A percentile compares a stretch with the other conserved stretches of the same genome.
phyloP scores from a whole-genome alignment of 1,140 invertebrate genomes.

The Tigriopus japonicus region DNA sequence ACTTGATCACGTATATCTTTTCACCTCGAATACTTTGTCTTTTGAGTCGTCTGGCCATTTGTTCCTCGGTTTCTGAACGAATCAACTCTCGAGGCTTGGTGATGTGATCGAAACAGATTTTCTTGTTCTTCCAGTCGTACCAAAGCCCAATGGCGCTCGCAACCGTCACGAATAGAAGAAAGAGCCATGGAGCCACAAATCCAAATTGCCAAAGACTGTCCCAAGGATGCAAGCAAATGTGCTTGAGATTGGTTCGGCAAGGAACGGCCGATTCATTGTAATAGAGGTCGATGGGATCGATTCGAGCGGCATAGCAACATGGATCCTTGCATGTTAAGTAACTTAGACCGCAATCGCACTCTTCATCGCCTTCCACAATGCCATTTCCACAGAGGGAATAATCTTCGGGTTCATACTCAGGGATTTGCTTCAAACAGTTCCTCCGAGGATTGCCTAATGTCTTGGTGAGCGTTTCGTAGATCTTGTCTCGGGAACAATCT shows the following conservation, averaged over 20 bases:
- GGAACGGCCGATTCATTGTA: not conserved
- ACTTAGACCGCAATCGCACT: not conserved
- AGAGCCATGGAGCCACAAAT: not conserved
- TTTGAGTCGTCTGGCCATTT: no score
- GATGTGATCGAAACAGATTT: not conserved
- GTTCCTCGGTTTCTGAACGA: no score
- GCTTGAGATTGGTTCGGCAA: not conserved
- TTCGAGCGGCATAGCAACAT: not conserved
- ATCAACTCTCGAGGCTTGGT: not conserved
- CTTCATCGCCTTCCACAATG: not conserved
- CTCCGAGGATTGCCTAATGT: not conserved
- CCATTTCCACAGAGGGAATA: not conserved
- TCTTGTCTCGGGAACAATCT: not conserved
- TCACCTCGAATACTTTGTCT: no score
- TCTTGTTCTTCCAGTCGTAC: conserved; percentile 1
- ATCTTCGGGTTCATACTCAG: not conserved
- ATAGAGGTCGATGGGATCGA: not conserved
- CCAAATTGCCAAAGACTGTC: not conserved
- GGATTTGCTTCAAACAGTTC: not conserved
- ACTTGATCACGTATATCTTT: no score
- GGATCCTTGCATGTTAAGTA: not conserved
- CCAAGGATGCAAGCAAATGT: not conserved
- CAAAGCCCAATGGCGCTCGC: not conserved
- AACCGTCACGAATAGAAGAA: not conserved
- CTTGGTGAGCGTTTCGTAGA: not conserved